Evolutionary conservation across 2,113 vertebrate genomes (phyloP), one percentile per base, ranked within the genome.

Genomic region (Romanogobio albipinnatus): DNA sequence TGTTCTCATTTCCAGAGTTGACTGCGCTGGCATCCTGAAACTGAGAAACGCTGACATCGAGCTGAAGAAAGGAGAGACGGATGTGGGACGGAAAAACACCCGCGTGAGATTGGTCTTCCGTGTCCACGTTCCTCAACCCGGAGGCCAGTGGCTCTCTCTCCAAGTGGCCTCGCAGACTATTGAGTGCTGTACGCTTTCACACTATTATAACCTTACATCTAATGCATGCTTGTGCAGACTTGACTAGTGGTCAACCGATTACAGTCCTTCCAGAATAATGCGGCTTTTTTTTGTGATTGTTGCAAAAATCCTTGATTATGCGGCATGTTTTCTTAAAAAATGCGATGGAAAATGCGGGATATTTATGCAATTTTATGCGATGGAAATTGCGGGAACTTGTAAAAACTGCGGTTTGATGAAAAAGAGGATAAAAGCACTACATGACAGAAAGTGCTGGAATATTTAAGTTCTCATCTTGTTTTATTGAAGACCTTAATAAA

Each of bases 11-110:
- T 77, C 9, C 90, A 99, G 98, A 89, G 97, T 99, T n/a, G 98
- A 99, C 94, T 99, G 97, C 0, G 98, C 97, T 0, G 98, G 98
- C 59, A 99, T 99, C 89, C 90, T 99, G 90, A 99, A 99, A 91
- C 92, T 99, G 81, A 94, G 97, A 84, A 99, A 99, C 0, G 97
- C 97, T 0, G 98, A 99, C 93, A 99, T 99, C 0, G 98, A 99
- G 90, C 93, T 98, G 87, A 95, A 96, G 83, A 98, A 97, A 79
- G 97, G 98, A 0, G 98, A 99, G 94, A 99, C 98, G 0, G 97
- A 99, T 90, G 96, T 99, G 0, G 98, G 98, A 8, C 93, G 98
- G 56, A 99, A 99, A 93, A 99, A 99, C 94, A 99, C 98, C 0
- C 95, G 98, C 0, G 97, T 99, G 53, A 95, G 97, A 19, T 92